Base-by-base conservation (phyloP, 1,140 invertebrate genomes). In the Thrips palmi region DNA sequence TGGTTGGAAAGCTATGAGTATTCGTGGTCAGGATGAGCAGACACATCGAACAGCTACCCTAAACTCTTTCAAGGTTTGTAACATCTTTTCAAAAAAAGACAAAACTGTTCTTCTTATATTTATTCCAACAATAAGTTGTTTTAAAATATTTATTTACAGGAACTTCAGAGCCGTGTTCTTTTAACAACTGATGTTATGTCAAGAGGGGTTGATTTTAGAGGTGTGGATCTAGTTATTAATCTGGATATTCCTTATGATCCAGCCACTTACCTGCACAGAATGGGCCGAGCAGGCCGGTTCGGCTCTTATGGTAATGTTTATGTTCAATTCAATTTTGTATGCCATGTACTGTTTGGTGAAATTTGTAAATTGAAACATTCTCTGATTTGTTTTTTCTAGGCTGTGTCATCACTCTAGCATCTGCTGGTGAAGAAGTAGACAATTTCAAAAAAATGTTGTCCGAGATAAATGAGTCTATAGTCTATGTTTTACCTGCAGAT, bases 141-240 rank as follows among this genome's bases (percentile, higher is more conserved):
- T 27, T 27, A 27, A 27, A 12, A 27, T 27, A 27, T 27, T 12
- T n/a, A 19, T 19, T 10, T n/a, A n/a, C n/a, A n/a, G n/a, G n/a
- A n/a, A n/a, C n/a, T n/a, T n/a, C n/a, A n/a, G n/a, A n/a, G 78
- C 54, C 68, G 83, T 49, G 76, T 93, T 47, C 62, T 97, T 21
- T 62, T 97, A 28, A 77, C 87, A n/a, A 96, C 89, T 2, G 88
- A 96, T 68, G 60, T 97, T 50, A 74, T 76, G 35, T 71, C 82
- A 17, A 64, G 79, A 45, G 78, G 93, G 11, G 85, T 97, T 46
- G 93, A 98, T 67, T 79, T 77, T 7, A 71, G 80, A 36, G 81
- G 89, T 63, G 77, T 97, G 5, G 83, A 97, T 64, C 60, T 97
- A 28, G 78, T 97, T 1, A 71, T 98, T 7, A 96, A 97, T 59